A percentile compares a stretch with the other conserved stretches of the same genome.
Evolutionary conservation across 2,888 invertebrate genomes (phyloP).

Genomic region (Sympetrum striolatum): DNA sequence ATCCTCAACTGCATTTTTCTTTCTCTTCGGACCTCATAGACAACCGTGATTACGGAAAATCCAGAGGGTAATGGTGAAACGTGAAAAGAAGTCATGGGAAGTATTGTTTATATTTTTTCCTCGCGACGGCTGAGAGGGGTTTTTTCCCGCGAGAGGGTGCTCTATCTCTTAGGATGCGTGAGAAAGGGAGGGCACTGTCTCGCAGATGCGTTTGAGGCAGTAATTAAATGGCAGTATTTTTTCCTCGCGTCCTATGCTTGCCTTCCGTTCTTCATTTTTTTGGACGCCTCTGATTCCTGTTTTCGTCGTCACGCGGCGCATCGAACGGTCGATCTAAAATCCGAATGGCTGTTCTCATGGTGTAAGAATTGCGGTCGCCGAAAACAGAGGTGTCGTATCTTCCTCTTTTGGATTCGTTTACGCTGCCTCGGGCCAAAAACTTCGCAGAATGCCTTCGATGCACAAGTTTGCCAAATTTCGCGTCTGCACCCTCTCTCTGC

Average conservation of each 20-base stretch:
- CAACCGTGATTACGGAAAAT: not conserved
- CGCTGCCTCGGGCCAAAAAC: too few relatives aligned
- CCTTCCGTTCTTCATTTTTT: not conserved
- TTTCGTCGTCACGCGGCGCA: too few relatives aligned
- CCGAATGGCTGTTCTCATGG: not conserved
- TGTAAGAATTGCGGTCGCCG: not conserved
- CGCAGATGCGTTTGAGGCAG: conserved; percentile 1
- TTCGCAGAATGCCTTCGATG: too few relatives aligned
- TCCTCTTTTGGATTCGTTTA: too few relatives aligned
- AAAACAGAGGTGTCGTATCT: too few relatives aligned
- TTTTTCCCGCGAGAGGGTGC: too few relatives aligned
- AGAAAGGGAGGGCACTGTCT: not conserved
- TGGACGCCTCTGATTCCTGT: not conserved
- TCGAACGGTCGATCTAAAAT: not conserved
- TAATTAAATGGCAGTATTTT: conserved; percentile 7
- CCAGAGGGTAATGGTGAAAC: not conserved
- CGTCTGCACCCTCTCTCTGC: too few relatives aligned
- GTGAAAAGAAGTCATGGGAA: conserved; percentile 7
- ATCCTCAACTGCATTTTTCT: too few relatives aligned
- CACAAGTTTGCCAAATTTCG: too few relatives aligned
- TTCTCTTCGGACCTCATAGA: too few relatives aligned
- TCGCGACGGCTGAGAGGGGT: not conserved
- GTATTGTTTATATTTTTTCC: conserved; percentile 14
- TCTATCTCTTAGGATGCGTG: not conserved
- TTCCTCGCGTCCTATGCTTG: not conserved